Evolutionary conservation across 2,888 invertebrate genomes (phyloP), one percentile per base, ranked within the genome.

Genomic region (Caenorhabditis parvicauda): DNA sequence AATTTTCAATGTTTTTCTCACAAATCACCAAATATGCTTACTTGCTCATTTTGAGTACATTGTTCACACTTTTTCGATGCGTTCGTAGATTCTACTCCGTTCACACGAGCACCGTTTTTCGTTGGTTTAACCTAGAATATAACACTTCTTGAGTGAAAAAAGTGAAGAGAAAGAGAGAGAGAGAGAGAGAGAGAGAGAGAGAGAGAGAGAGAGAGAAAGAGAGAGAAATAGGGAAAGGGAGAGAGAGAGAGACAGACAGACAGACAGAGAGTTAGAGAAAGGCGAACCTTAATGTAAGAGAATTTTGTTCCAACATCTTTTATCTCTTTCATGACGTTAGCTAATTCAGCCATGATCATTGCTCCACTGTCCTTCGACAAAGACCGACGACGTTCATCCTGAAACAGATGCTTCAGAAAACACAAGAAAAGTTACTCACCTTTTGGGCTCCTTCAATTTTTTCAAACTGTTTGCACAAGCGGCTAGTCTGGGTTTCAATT

Each of bases 381-480:
- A 9, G 77, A 78, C 12, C 79, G 69, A 38, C 79, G 67, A 27
- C 76, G 53, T 51, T 78, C 76, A 45, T 76, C 77, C 72, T 76
- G 42, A 12, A 61, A 51, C 24, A 35, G 22, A 24, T 38, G 19
- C 41, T 32, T 32, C 21, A n/a, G 2, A 35, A n/a, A 14, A 3
- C 22, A 29, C 21, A 9, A 25, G 6, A 17, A 28, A 14, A 27
- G 17, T 22, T 12, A 7, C 48, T 29, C 12, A 64, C 69, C 68
- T 74, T 75, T 39, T 77, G 76, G 2, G 71, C 61, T 48, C 53
- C 59, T 54, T 79, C 79, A 54, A 79, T 62, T 59, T 74, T 78
- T 50, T 81, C 80, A 32, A 80, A 62, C 35, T 75, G 76, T 57
- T 76, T 80, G 56, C 67, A 70, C 12, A 80, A 59, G 17, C 79